Conservation (phyloP, 2,797 vertebrate genomes). For the Sebastes trivittatus region DNA sequence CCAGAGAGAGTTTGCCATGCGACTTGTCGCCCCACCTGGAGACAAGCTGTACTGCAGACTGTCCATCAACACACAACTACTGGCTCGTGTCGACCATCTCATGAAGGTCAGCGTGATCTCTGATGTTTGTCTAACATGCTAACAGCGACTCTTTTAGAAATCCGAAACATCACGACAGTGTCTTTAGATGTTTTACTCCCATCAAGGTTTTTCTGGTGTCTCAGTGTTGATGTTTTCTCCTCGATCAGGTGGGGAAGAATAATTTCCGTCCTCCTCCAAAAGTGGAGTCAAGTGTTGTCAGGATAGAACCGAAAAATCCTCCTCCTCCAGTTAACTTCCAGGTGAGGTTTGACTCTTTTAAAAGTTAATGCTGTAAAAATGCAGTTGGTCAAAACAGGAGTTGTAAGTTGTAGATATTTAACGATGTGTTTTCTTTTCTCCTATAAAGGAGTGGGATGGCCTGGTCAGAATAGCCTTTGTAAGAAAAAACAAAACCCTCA, state of each 20-base stretch:
- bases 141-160: not conserved
- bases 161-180: not conserved
- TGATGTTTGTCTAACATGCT: not conserved
- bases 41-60: conserved; percentile 96
- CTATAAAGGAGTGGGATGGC: conserved; percentile 95
- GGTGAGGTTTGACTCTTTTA: conserved; percentile 73
- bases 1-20: conserved; percentile 97
- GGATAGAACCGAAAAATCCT: conserved; percentile 98
- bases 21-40: conserved; percentile 93
- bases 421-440: conserved; percentile 14
- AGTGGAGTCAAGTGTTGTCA: conserved; percentile 98
- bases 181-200: not conserved
- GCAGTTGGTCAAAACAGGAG: not conserved
- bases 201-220: not conserved
- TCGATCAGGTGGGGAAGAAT: conserved; percentile 93
- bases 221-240: conserved; percentile 20
- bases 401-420: too few relatives aligned
- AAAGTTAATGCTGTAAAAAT: not conserved
- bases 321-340: conserved; percentile 97
- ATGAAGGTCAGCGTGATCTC: conserved; percentile 89
- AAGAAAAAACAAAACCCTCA: conserved; percentile 97
- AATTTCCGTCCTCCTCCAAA: conserved; percentile 98
- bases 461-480: conserved; percentile 97
- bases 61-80: conserved; percentile 95
- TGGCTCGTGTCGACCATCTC: conserved; percentile 95